phyloP scores from a whole-genome alignment of 2,113 vertebrate species.

The Muscicapa adusta region DNA sequence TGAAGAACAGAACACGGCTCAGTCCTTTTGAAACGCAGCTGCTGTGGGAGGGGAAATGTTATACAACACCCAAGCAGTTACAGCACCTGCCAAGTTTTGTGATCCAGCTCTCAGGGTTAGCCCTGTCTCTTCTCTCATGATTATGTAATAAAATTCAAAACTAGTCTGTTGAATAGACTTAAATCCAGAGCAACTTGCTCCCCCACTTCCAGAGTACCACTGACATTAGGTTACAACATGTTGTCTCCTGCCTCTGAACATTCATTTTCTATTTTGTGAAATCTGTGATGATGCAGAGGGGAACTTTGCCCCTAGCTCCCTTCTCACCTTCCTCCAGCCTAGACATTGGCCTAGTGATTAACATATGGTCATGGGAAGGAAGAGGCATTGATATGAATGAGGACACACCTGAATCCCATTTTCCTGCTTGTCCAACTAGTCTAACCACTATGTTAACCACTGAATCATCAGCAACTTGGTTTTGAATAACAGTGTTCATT shows the following conservation, averaged over 20 bases:
- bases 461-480: not conserved
- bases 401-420: slow-evolving; percentile 14
- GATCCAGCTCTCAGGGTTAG: not conserved
- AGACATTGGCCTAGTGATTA: not conserved
- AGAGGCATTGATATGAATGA: slow-evolving; percentile 1
- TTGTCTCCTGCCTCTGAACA: not conserved
- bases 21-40: not conserved
- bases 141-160: slow-evolving; percentile 1
- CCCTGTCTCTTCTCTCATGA: not conserved
- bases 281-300: not conserved
- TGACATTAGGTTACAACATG: not conserved
- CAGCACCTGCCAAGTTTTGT: not conserved
- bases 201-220: not conserved
- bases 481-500: not conserved
- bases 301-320: not conserved
- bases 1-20: slow-evolving; percentile 18
- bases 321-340: not conserved
- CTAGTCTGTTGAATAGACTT: not conserved
- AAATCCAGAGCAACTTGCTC: not conserved
- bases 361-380: slow-evolving; percentile 17
- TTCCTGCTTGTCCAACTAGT: slow-evolving; percentile 2
- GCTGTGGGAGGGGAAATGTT: not conserved
- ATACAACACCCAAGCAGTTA: not conserved
- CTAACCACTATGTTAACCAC: slow-evolving; percentile 16
- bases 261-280: not conserved